A percentile compares a stretch with the other conserved stretches of the same genome.
These are phyloP conservation scores for Varanus komodoensis DNA, from an alignment of 2,113 vertebrate genomes.

Conservation along the genomic window DNA sequence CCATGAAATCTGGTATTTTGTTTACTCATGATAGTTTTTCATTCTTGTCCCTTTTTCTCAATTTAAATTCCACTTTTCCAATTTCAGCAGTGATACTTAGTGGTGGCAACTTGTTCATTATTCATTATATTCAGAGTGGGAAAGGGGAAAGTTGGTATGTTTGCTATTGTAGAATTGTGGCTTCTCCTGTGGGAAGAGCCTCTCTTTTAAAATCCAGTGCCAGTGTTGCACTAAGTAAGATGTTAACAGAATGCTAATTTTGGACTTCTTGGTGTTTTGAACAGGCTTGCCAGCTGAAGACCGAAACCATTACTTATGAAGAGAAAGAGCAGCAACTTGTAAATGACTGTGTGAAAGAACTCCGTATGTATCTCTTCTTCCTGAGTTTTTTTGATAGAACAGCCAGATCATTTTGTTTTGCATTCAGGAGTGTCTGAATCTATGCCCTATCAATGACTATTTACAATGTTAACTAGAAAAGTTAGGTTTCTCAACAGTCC, in stretches of 20 bases:
- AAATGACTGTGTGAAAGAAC: conserved; percentile 97
- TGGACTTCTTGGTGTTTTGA: conserved; percentile 38
- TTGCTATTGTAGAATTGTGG: conserved; percentile 16
- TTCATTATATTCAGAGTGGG: not conserved
- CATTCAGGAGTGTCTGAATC: not conserved
- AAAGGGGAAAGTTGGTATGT: not conserved
- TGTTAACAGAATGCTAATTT: conserved; percentile 4
- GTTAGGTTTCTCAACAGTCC: not conserved
- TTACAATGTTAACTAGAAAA: not conserved
- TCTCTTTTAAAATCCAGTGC: conserved; percentile 54
- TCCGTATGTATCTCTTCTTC: conserved; percentile 84
- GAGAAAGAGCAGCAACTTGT: conserved; percentile 98
- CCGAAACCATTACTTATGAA: conserved; percentile 95
- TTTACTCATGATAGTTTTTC: not conserved
- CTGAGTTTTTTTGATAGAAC: not conserved
- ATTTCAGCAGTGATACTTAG: conserved; percentile 55
- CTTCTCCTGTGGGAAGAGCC: conserved; percentile 31
- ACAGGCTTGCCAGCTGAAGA: conserved; percentile 95
- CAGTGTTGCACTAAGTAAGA: conserved; percentile 26
- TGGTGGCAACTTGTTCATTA: conserved; percentile 14
- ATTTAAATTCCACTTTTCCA: not conserved
- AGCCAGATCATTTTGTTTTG: not conserved
- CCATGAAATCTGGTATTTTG: not conserved
- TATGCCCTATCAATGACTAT: not conserved
- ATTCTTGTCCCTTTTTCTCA: not conserved